Evolutionary conservation across 2,113 vertebrate species (phyloP), one percentile per base, ranked within the genome.

Genomic region (Pampusana beccarii): DNA sequence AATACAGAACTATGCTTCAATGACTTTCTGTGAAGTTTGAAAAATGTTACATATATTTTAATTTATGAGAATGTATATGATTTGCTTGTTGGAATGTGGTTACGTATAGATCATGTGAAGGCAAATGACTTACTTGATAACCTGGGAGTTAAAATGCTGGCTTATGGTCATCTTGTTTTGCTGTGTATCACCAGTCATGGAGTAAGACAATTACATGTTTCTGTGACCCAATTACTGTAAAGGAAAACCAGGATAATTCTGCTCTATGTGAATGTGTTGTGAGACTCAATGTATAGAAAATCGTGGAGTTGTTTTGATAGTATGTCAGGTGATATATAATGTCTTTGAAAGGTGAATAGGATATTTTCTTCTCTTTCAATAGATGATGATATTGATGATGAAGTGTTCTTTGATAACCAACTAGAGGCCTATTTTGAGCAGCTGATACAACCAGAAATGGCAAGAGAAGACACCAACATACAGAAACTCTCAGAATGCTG

Each of bases 341-440:
- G 6, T 57, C 20, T 0, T 0, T 57, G 42, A 36, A 57, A 56
- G 48, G 6, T 88, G 28, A 73, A 31, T 36, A 58, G 14, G 6
- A 2, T 94, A 9, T 19, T 91, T 95, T 93, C 38, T 82, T 85
- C 17, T 89, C 33, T 97, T 74, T 83, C 56, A 19, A 50, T 88
- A 99, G 99, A 98, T 98, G 98, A 98, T 83, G 99, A 99, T 67
- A 95, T 99, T 93, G 98, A 99, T 96, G 97, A 98, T 86, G 98
- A 98, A 97, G 98, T 98, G 48, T 98, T 99, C 92, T 98, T 98
- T 85, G 99, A 99, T 96, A 98, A 98, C 33, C 98, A 99, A 40
- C 95, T 99, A 40, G 98, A 99, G 93, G 97, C 98, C 4, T 99
- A 99, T 96, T 99, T 99, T 96, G 98, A 98, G 67, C 98, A 99